Base-by-base conservation (phyloP, 2,113 vertebrate genomes). In the Grallaria varia region DNA sequence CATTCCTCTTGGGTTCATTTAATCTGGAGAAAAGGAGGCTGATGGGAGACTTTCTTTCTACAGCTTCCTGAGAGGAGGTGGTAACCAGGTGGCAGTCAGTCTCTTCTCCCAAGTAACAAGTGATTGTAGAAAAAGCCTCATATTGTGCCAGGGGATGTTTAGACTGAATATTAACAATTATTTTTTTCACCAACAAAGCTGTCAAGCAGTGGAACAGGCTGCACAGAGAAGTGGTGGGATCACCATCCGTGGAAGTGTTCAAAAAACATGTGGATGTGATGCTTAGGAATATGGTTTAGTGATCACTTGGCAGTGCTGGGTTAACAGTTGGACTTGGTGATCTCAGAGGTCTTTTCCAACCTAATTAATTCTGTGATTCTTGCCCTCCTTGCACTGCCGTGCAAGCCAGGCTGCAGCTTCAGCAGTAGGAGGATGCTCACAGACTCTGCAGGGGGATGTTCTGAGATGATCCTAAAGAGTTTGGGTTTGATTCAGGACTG, bases 21-120 rank as follows among this genome's bases (percentile, higher is more conserved):
- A 35, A 10, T 3, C 40, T 56, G 49, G 39, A 56, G 44, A 56
- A 94, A 37, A 84, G 27, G 44, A 87, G 30, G 22, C 35, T 73
- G 18, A 53, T 15, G 14, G 35, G 20, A 63, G 12, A 52, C 22
- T 27, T 95, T 10, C 6, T 23, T 2, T n/a, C 44, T 73, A 30
- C 35, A 81, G 0, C 8, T 66, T 16, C 21, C 30, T 82, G 50
- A 62, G 35, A 74, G 23, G 18, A 62, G 58, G 17, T 4, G 31
- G 14, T 19, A 31, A 21, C 0, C 8, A 39, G 33, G 4, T 60
- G 47, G 28, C 18, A 3, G 0, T 59, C 2, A 3, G n/a, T 68
- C 19, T 60, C 23, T 74, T 85, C 4, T 23, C 22, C 49, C 25
- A 25, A 2, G 30, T 59, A 31, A 23, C 9, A 37, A 22, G 49